Evolutionary conservation across 2,113 vertebrate species (phyloP), one percentile per base, ranked within the genome.

Genomic region (Lathamus discolor): DNA sequence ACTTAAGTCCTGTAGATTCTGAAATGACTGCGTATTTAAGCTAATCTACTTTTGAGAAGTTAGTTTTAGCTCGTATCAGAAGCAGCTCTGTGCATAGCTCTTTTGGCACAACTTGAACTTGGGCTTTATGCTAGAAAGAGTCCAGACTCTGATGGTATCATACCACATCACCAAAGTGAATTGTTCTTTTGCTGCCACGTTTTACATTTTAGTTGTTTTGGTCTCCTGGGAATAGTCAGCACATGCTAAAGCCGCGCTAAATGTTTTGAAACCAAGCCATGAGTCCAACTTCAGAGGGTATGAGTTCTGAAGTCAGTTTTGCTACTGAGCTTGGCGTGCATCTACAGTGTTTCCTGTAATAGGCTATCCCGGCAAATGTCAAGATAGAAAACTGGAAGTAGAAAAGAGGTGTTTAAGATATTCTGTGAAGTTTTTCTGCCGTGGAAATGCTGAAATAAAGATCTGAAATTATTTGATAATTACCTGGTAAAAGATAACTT

Each of bases 281-380:
- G 39, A 52, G 27, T 87, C 33, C 9, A 8, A 17, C 52, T 93
- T 80, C 57, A 85, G 39, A 69, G 41, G 24, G 54, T 54, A 12
- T 77, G 49, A 63, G 63, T 83, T 85, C 37, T 94, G 37, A 80
- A 90, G 63, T 93, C 39, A 55, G 33, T 93, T 85, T 95, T 94
- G 37, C 37, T 59, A 19, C 43, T 86, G 52, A 44, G 18, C 35
- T 67, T 69, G 54, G n/a, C 76, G n/a, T 31, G 41, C 80, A 15
- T 93, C 57, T 88, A 70, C 83, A 86, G 54, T 11, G 27, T 93
- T 95, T 85, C 70, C 52, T 88, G 88, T 92, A 57, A 72, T 55
- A 17, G 31, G 9, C 63, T 83, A 1, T 73, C 35, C 29, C 82
- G 48, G 22, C 19, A 75, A 48, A 73, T 28, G 29, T 67, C 28